Conservation (phyloP, 2,797 vertebrate genomes). For the Limnodromus scolopaceus region DNA sequence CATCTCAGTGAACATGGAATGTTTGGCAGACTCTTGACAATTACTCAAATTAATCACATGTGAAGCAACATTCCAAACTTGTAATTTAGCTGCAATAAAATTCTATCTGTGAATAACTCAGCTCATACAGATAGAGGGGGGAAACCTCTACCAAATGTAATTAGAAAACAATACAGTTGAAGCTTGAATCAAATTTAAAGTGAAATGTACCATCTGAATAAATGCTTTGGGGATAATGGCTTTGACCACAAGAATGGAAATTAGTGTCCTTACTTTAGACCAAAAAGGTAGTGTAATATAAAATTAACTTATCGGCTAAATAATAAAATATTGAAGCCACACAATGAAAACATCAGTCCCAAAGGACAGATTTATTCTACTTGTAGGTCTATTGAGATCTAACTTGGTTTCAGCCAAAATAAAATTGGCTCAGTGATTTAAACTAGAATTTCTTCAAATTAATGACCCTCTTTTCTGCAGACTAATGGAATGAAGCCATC, state of each 20-base stretch:
- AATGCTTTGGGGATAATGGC: constrained; percentile 7
- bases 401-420: neutral
- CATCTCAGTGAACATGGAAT: constrained; percentile 28
- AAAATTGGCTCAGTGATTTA: neutral
- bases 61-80: constrained; percentile 61
- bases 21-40: constrained; percentile 59
- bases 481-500: constrained; percentile 15
- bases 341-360: neutral
- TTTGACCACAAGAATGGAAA: constrained; percentile 23
- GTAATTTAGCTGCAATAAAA: constrained; percentile 66
- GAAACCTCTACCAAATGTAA: constrained; percentile 41
- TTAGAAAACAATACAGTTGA: constrained; percentile 45
- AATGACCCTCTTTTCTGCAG: neutral
- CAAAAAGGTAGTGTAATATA: neutral
- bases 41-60: constrained; percentile 72
- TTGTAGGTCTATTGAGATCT: neutral
- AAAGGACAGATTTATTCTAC: neutral
- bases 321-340: constrained; percentile 38
- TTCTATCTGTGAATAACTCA: constrained; percentile 55
- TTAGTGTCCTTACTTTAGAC: neutral
- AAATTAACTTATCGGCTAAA: constrained; percentile 1
- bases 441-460: neutral
- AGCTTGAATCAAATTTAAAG: constrained; percentile 47
- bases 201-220: constrained; percentile 40
- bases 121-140: neutral